A percentile compares a stretch with the other conserved stretches of the same genome.
These are phyloP conservation scores for Scophthalmus maximus DNA, from an alignment of 2,113 vertebrate species.

Conservation along the genomic window DNA sequence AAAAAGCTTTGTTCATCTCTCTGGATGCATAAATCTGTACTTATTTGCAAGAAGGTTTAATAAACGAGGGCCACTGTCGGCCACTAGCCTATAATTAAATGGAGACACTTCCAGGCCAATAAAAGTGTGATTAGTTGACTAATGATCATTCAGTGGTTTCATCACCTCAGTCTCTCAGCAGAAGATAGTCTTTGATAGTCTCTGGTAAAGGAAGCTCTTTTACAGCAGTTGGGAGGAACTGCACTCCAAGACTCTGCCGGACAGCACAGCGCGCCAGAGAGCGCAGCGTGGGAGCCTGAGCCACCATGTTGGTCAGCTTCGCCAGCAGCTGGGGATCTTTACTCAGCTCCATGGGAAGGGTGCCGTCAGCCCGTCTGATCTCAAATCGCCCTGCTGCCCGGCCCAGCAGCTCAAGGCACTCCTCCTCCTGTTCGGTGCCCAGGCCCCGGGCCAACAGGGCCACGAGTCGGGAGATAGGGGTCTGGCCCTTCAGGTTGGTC, in stretches of 20 bases:
- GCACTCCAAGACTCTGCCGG: slow-evolving; percentile 88
- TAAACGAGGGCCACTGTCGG: slow-evolving; percentile 14
- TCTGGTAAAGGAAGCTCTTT: slow-evolving; percentile 92
- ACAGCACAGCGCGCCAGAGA: slow-evolving; percentile 88
- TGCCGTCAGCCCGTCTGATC: slow-evolving; percentile 87
- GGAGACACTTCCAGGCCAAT: slow-evolving; percentile 17
- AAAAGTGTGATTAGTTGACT: slow-evolving; percentile 39
- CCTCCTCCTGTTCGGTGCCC: slow-evolving; percentile 91
- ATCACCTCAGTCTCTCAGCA: slow-evolving; percentile 85
- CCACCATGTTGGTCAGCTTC: slow-evolving; percentile 86
- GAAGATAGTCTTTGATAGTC: slow-evolving; percentile 91
- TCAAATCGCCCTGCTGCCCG: slow-evolving; percentile 88
- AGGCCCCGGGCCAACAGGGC: slow-evolving; percentile 90
- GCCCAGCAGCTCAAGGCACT: slow-evolving; percentile 91
- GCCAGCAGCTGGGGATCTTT: slow-evolving; percentile 92
- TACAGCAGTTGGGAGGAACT: slow-evolving; percentile 90
- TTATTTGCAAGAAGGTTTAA: slow-evolving; percentile 19
- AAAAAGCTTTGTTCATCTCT: not conserved
- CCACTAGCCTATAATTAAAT: slow-evolving; percentile 15
- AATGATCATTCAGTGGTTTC: slow-evolving; percentile 26
- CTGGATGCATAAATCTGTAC: slow-evolving; percentile 8
- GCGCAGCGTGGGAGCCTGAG: slow-evolving; percentile 87
- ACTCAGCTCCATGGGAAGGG: slow-evolving; percentile 89
- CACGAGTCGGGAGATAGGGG: slow-evolving; percentile 90
- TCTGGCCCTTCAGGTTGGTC: slow-evolving; percentile 94